phyloP scores from a whole-genome alignment of 2,888 invertebrate species.

The Pseudanteris insignis region DNA sequence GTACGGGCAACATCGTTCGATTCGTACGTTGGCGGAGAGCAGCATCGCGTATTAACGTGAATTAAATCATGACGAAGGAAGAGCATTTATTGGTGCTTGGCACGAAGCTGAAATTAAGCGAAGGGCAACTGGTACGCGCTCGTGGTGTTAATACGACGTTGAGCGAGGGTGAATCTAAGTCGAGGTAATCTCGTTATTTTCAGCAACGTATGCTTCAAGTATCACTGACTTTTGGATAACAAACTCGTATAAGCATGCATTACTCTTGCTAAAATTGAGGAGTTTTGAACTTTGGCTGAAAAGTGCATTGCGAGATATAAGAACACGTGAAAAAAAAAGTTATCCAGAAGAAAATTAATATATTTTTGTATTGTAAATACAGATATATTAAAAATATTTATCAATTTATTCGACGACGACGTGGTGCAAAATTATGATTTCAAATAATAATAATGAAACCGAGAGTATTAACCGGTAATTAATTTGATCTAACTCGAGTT shows the following conservation, averaged over 20 bases:
- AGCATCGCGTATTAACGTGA: conserved; percentile 28
- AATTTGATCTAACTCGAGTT: not conserved
- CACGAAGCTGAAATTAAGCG: conserved; percentile 42
- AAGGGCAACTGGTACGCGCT: conserved; percentile 39
- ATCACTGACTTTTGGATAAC: not conserved
- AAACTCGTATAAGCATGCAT: too few species aligned
- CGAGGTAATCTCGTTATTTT: conserved; percentile 37
- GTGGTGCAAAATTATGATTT: too few species aligned
- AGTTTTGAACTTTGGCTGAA: too few species aligned
- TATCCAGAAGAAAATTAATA: too few species aligned
- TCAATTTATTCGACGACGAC: too few species aligned
- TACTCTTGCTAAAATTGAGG: not conserved
- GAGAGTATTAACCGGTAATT: not conserved
- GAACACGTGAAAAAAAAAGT: too few species aligned
- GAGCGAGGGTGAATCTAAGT: conserved; percentile 27
- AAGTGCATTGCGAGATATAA: too few species aligned
- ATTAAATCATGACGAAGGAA: conserved; percentile 36
- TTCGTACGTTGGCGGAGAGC: conserved; percentile 8
- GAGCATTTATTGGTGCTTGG: conserved; percentile 38
- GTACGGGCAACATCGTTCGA: conserved; percentile 13
- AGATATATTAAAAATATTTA: too few species aligned
- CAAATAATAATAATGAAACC: too few species aligned
- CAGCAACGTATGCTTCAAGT: conserved; percentile 16
- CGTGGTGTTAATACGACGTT: conserved; percentile 20
- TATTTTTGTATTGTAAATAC: too few species aligned